phyloP scores from a whole-genome alignment of 1,140 invertebrate species.

The Aphelenchoides avenae region DNA sequence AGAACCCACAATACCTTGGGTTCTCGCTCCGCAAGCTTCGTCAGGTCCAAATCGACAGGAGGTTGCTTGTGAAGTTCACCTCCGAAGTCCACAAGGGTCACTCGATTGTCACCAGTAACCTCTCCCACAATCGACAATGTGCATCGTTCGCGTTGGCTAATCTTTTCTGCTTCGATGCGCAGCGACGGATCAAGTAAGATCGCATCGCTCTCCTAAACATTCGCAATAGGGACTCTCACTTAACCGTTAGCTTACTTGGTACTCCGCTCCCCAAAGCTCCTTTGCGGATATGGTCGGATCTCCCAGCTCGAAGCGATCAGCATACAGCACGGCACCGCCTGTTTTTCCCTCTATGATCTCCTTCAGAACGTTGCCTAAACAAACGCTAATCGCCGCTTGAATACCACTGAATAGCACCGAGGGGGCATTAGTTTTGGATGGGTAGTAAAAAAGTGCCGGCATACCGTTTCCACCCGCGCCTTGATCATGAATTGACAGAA shows the following conservation, averaged over 20 bases:
- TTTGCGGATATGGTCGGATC: conserved; percentile 86
- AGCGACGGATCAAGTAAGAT: conserved; percentile 64
- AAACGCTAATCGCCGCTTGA: neutral
- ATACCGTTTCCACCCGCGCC: conserved; percentile 91
- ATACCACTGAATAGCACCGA: no score
- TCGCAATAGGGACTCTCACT: no score
- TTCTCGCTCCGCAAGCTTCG: conserved; percentile 83
- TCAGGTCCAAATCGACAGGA: conserved; percentile 81
- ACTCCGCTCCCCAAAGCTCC: conserved; percentile 95
- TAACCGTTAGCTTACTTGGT: no score
- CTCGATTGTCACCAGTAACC: conserved; percentile 79
- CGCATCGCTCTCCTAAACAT: conserved; percentile 89
- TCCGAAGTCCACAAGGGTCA: conserved; percentile 56
- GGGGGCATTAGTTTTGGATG: no score
- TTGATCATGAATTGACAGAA: conserved; percentile 88
- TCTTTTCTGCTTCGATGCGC: conserved; percentile 68
- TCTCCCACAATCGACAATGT: conserved; percentile 85
- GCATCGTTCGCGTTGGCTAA: conserved; percentile 81
- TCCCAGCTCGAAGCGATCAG: conserved; percentile 80
- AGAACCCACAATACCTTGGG: conserved; percentile 66
- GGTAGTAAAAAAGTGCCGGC: no score
- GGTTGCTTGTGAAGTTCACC: conserved; percentile 53
- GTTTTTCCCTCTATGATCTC: conserved; percentile 80
- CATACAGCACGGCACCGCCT: conserved; percentile 81
- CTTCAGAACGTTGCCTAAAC: conserved; percentile 84